These are phyloP conservation scores for Priocnemis perturbator DNA, from an alignment of 2,888 invertebrate species.

Conservation along the genomic window DNA sequence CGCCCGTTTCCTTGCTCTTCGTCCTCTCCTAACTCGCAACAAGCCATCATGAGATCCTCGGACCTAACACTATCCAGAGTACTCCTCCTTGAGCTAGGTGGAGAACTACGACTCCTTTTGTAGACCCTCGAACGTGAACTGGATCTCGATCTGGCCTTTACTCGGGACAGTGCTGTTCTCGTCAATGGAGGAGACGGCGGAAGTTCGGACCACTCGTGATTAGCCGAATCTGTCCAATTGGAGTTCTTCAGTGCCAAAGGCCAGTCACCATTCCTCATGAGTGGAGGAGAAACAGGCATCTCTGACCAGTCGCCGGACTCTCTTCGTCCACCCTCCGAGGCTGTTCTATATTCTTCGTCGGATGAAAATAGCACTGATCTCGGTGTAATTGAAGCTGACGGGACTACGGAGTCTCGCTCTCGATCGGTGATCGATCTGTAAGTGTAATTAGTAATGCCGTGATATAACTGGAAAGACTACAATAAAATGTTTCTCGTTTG, in stretches of 20 bases:
- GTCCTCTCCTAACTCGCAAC: slow-evolving; percentile 77
- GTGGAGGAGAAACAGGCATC: slow-evolving; percentile 78
- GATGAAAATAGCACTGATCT: slow-evolving; percentile 87
- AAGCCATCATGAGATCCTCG: slow-evolving; percentile 77
- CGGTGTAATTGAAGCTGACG: slow-evolving; percentile 81
- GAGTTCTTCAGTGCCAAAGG: slow-evolving; percentile 54
- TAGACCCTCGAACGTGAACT: slow-evolving; percentile 77
- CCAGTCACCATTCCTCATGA: slow-evolving; percentile 68
- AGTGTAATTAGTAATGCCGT: background rate
- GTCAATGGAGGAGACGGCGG: slow-evolving; percentile 83
- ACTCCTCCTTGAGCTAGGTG: slow-evolving; percentile 79
- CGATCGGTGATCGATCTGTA: slow-evolving; percentile 63
- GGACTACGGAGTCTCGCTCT: slow-evolving; percentile 76
- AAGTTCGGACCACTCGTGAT: slow-evolving; percentile 74
- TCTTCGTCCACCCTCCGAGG: slow-evolving; percentile 88
- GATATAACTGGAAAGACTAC: too few species aligned
- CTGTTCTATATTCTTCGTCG: slow-evolving; percentile 91
- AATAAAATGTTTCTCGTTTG: too few species aligned
- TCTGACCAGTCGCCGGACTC: slow-evolving; percentile 92
- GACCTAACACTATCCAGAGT: slow-evolving; percentile 81
- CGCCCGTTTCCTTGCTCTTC: slow-evolving; percentile 75
- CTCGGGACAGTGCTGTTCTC: slow-evolving; percentile 79
- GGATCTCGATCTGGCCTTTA: slow-evolving; percentile 80
- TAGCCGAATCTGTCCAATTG: slow-evolving; percentile 64
- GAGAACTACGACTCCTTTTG: slow-evolving; percentile 80